Conservation (phyloP, 2,113 vertebrate genomes). For the Rissa tridactyla region DNA sequence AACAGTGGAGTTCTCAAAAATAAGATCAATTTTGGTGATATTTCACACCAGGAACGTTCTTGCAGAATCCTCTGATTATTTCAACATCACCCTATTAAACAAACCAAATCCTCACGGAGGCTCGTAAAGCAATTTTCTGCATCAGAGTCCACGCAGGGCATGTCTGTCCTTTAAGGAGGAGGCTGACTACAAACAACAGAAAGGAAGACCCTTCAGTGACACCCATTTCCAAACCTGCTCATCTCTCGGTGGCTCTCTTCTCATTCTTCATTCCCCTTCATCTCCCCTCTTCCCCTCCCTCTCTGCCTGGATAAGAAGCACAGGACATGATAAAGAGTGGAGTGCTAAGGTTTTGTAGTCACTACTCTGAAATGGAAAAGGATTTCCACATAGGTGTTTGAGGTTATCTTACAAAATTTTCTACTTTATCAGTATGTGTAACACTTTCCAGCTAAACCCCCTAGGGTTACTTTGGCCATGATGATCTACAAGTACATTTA, state of each 20-base stretch:
- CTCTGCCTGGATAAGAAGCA: not conserved
- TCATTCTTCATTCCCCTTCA: not conserved
- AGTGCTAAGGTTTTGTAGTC: not conserved
- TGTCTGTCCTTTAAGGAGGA: not conserved
- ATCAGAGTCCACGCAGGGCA: not conserved
- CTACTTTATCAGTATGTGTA: not conserved
- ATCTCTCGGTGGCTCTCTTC: not conserved
- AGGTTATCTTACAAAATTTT: not conserved
- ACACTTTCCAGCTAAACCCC: not conserved
- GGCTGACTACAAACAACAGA: not conserved
- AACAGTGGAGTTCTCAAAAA: conserved; percentile 48
- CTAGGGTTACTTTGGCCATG: not conserved
- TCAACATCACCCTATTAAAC: conserved; percentile 46
- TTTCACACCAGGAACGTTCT: conserved; percentile 58
- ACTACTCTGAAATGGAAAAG: not conserved
- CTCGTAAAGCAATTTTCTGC: not conserved
- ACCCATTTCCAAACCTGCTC: not conserved
- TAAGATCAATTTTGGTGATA: conserved; percentile 46
- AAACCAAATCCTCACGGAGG: not conserved
- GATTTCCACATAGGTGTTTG: not conserved
- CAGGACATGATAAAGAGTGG: not conserved
- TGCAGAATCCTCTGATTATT: conserved; percentile 64
- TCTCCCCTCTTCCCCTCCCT: not conserved
- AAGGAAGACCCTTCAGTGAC: not conserved
- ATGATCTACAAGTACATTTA: not conserved